These are phyloP conservation scores for Cenopis cana DNA, from an alignment of 2,888 invertebrate genomes.

Conservation along the genomic window DNA sequence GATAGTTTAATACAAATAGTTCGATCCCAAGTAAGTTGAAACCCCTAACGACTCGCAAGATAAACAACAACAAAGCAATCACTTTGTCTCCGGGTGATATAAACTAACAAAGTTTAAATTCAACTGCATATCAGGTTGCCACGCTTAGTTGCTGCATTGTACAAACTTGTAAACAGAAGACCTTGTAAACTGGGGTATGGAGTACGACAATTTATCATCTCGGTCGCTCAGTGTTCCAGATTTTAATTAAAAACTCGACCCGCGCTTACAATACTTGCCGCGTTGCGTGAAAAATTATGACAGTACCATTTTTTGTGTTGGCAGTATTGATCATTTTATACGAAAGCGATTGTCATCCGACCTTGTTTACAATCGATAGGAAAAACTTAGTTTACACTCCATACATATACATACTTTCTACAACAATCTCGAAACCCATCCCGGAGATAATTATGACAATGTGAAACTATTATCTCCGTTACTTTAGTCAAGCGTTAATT, in stretches of 20 bases:
- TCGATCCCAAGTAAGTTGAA: background rate
- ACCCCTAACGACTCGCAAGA: slow-evolving; percentile 19
- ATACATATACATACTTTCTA: too few species aligned
- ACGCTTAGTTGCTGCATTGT: slow-evolving; percentile 32
- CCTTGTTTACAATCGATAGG: too few species aligned
- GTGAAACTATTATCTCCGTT: background rate
- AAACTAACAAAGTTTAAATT: slow-evolving; percentile 36
- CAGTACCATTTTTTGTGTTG: slow-evolving; percentile 21
- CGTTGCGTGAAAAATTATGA: slow-evolving; percentile 35
- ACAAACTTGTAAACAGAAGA: slow-evolving; percentile 31
- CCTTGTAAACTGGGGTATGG: slow-evolving; percentile 36
- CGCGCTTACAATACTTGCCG: slow-evolving; percentile 27
- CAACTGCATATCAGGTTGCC: slow-evolving; percentile 31
- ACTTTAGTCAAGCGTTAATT: background rate
- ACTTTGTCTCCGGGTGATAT: slow-evolving; percentile 25
- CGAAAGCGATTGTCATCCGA: too few species aligned
- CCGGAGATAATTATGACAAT: background rate
- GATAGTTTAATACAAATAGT: background rate
- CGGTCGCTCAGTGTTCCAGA: slow-evolving; percentile 30
- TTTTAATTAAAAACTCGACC: slow-evolving; percentile 42
- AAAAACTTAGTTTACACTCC: too few species aligned
- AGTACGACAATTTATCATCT: slow-evolving; percentile 39
- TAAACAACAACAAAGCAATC: slow-evolving; percentile 7
- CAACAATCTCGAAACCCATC: background rate
- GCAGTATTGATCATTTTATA: slow-evolving; percentile 17